A percentile compares a stretch with the other conserved stretches of the same genome.
Evolutionary conservation across 2,888 invertebrate species (phyloP).

Genomic region (Ichneumon xanthorius): DNA sequence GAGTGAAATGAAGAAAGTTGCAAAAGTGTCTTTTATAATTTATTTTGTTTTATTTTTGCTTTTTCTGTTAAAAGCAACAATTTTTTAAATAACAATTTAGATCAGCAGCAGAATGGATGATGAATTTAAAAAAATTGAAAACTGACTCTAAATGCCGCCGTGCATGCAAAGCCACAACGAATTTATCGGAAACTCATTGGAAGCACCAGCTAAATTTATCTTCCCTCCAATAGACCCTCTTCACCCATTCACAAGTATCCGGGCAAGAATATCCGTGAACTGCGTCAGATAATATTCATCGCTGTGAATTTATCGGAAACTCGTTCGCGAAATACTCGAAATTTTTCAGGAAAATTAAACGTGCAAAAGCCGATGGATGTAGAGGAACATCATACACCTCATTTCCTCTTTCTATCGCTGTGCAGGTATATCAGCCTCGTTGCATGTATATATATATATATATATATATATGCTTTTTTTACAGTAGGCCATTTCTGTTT

Average conservation of each 20-base stretch:
- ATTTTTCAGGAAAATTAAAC: slow-evolving; percentile 8
- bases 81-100: background rate
- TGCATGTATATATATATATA: background rate
- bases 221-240: background rate
- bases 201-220: slow-evolving; percentile 13
- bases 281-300: slow-evolving; percentile 11
- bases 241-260: background rate
- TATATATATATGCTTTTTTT: slow-evolving; percentile 21
- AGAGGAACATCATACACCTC: background rate
- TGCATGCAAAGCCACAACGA: background rate
- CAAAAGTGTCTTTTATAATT: too few relatives aligned
- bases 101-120: background rate
- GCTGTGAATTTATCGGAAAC: slow-evolving; percentile 36
- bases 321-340: slow-evolving; percentile 11
- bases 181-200: slow-evolving; percentile 22
- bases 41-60: background rate
- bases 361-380: slow-evolving; percentile 1
- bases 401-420: background rate
- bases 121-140: background rate
- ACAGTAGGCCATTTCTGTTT: slow-evolving; percentile 48
- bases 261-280: slow-evolving; percentile 9
- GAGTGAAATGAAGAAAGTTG: too few relatives aligned
- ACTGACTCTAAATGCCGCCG: background rate
- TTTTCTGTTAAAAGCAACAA: background rate
- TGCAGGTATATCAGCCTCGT: background rate